Evolutionary conservation across 1,140 invertebrate species (phyloP).

Genomic region (Zaprionus nigranus): DNA sequence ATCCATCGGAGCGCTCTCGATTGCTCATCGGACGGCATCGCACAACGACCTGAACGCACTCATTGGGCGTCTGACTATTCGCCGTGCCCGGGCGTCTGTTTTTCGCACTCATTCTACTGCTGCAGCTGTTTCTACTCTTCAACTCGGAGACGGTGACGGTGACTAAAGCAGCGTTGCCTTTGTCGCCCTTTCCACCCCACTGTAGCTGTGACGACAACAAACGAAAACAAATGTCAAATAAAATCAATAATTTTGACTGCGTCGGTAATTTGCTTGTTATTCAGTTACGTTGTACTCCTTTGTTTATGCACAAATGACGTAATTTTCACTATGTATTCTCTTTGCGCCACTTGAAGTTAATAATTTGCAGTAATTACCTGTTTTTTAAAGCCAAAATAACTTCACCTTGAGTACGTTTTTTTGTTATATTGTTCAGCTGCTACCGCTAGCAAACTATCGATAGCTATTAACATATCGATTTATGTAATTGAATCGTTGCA

Average conservation of each 20-base stretch:
- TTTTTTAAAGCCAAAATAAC: conserved; percentile 74
- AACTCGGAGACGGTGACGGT: conserved; percentile 26
- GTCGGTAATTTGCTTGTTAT: conserved; percentile 29
- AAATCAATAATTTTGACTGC: conserved; percentile 69
- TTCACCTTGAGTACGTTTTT: conserved; percentile 74
- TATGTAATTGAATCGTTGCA: not conserved
- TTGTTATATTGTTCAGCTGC: conserved; percentile 58
- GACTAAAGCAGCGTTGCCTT: conserved; percentile 66
- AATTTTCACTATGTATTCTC: conserved; percentile 22
- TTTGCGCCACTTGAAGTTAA: conserved; percentile 9
- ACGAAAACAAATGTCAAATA: conserved; percentile 72
- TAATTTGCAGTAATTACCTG: conserved; percentile 66
- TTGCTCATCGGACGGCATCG: conserved; percentile 95
- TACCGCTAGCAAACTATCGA: conserved; percentile 36
- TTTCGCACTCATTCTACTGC: conserved; percentile 66
- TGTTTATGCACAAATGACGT: conserved; percentile 22
- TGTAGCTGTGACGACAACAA: conserved; percentile 74
- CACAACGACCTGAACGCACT: conserved; percentile 91
- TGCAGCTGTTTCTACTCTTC: conserved; percentile 26
- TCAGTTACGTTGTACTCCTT: not conserved
- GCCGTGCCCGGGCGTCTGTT: conserved; percentile 69
- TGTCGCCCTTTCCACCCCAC: conserved; percentile 31
- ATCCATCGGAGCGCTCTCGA: conserved; percentile 91
- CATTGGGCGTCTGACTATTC: conserved; percentile 64
- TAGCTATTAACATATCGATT: conserved; percentile 11